phyloP scores from a whole-genome alignment of 2,113 vertebrate genomes.

The Festucalex cinctus region DNA sequence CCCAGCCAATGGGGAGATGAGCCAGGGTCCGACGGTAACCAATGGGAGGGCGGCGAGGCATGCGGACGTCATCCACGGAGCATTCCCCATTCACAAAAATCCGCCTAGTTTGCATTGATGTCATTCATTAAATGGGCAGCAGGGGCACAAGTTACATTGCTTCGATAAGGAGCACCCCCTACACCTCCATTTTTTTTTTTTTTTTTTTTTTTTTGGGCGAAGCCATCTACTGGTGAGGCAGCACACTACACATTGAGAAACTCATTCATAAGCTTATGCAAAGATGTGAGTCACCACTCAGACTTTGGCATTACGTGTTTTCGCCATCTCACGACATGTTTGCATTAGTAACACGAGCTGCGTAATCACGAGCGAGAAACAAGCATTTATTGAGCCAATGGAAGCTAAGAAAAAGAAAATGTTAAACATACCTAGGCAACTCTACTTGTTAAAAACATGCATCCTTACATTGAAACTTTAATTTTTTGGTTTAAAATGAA shows the following conservation, averaged over 20 bases:
- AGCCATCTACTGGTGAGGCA: conserved; percentile 76
- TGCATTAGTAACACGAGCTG: not conserved
- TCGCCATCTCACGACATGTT: not conserved
- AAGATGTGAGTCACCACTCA: not conserved
- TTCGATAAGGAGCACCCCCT: conserved; percentile 25
- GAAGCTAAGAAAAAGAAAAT: conserved; percentile 21
- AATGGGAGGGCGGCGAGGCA: conserved; percentile 60
- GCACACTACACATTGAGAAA: conserved; percentile 65
- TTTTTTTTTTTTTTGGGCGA: conserved; percentile 50
- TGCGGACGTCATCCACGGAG: conserved; percentile 72
- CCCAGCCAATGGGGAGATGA: conserved; percentile 71
- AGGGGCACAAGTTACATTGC: conserved; percentile 43
- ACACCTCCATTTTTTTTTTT: not conserved
- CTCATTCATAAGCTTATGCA: conserved; percentile 55
- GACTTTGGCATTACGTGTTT: not conserved
- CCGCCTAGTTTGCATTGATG: conserved; percentile 72
- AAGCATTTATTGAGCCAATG: conserved; percentile 45
- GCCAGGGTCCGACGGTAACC: conserved; percentile 50
- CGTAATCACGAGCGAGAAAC: conserved; percentile 18
- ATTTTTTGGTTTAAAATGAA: too few relatives aligned
- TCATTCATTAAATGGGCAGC: conserved; percentile 64
- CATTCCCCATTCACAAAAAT: conserved; percentile 84
- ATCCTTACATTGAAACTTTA: too few relatives aligned
- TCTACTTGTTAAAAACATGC: not conserved
- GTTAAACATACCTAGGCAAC: not conserved